phyloP scores from a whole-genome alignment of 2,113 vertebrate genomes.

The Hippotragus niger region DNA sequence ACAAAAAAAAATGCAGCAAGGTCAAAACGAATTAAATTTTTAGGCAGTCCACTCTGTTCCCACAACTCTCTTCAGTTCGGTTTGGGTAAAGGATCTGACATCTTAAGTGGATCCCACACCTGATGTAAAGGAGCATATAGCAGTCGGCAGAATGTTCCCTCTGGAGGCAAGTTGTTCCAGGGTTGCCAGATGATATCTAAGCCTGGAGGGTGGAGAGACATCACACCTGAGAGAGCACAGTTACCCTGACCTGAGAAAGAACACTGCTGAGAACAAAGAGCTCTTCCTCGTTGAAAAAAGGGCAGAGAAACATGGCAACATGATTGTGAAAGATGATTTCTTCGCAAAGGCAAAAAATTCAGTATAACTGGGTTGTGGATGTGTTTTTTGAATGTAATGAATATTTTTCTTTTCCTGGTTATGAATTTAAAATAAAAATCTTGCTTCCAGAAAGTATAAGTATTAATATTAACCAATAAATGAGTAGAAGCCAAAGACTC shows the following conservation, averaged over 20 bases:
- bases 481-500: neutral
- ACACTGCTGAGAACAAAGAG: neutral
- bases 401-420: neutral
- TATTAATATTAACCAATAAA: neutral
- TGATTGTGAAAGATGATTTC: neutral
- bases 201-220: neutral
- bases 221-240: neutral
- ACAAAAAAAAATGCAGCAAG: neutral
- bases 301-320: neutral
- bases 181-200: neutral
- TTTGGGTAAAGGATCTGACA: slow-evolving; percentile 49
- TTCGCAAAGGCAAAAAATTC: neutral
- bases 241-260: neutral
- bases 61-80: neutral
- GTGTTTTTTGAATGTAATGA: neutral
- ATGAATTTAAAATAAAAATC: neutral
- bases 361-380: neutral
- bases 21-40: neutral
- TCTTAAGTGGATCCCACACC: slow-evolving; percentile 34
- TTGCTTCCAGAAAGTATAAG: neutral
- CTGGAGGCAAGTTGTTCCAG: neutral
- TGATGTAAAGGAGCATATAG: neutral
- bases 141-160: neutral
- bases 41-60: neutral
- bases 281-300: neutral